Evolutionary conservation across 2,797 vertebrate genomes (phyloP), one percentile per base, ranked within the genome.

Genomic region (Prionace glauca): DNA sequence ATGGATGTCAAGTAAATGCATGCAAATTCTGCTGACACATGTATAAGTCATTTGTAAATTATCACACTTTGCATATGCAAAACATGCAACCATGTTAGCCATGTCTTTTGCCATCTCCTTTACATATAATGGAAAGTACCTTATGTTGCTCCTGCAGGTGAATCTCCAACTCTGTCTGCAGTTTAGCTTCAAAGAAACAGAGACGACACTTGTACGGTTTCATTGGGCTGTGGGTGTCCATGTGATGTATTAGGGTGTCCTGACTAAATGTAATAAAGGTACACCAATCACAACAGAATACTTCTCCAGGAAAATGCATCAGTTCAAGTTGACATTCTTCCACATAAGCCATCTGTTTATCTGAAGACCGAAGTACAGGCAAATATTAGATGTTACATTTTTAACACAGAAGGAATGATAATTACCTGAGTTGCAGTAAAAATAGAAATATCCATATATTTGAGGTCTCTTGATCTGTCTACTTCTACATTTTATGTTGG

Each of bases 131-230:
- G 87, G 18, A 69, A 92, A 94, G 36, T 94, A 94, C 92, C 92
- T 94, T 94, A 69, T 94, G 92, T 22, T 71, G 92, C 22, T 94
- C 65, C 67, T 94, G 36, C 26, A 94, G 92, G 36, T 94, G 92
- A 50, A 24, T 94, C 41, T 72, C 92, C 26, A 94, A n/a, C 41
- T 94, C 92, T 93, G 65, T 93, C 65, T 94, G 92, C 26, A 94
- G 92, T 69, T 22, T 22, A 94, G 92, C 24, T 94, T 94, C 92
- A 94, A 94, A 94, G 67, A 72, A 94, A 29, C 92, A 94, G 69
- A 94, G 92, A 4, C 67, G 92, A 94, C 92, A 94, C 41, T 94
- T 94, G 67, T 94, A 94, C 24, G 92, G 92, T 72, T 94, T 94
- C 67, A 94, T 22, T 45, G 36, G 92, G 69, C 36, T 94, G 24